Evolutionary conservation across 1,140 invertebrate genomes (phyloP).

Genomic region (Pogonomyrmex californicus): DNA sequence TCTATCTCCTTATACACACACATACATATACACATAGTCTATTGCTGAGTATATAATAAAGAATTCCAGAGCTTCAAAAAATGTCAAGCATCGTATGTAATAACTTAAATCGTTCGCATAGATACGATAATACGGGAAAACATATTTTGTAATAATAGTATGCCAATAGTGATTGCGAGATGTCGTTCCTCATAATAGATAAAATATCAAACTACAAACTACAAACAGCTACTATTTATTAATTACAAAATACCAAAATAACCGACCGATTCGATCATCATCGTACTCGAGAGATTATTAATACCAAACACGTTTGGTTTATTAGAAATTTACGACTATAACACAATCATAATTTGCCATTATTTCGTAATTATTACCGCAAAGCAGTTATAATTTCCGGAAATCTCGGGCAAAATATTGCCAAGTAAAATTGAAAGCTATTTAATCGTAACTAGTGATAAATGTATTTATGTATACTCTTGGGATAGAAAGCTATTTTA

Average conservation of each 20-base stretch:
- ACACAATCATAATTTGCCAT: constrained; percentile 33
- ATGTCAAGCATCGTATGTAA: constrained; percentile 32
- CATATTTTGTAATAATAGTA: constrained; percentile 43
- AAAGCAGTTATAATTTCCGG: constrained; percentile 57
- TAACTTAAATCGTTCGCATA: constrained; percentile 30
- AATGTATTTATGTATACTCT: constrained; percentile 23
- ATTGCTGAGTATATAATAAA: constrained; percentile 10
- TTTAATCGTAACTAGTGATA: constrained; percentile 30
- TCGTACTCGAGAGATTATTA: constrained; percentile 52
- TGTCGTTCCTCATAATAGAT: constrained; percentile 17
- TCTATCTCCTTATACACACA: background rate
- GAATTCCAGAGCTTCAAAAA: constrained; percentile 30
- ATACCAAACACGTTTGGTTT: constrained; percentile 56
- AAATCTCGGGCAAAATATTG: constrained; percentile 44
- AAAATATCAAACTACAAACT: constrained; percentile 4
- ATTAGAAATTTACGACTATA: constrained; percentile 57
- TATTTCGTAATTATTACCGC: constrained; percentile 51
- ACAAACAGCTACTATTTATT: constrained; percentile 56
- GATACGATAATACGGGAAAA: constrained; percentile 27
- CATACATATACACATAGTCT: too few species aligned
- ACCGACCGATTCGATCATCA: constrained; percentile 32
- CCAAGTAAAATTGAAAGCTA: constrained; percentile 52
- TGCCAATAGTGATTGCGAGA: constrained; percentile 33
- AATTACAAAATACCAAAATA: constrained; percentile 54
- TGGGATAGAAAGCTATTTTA: background rate